Conservation (phyloP, 2,113 vertebrate genomes). For the Oceanites oceanicus region DNA sequence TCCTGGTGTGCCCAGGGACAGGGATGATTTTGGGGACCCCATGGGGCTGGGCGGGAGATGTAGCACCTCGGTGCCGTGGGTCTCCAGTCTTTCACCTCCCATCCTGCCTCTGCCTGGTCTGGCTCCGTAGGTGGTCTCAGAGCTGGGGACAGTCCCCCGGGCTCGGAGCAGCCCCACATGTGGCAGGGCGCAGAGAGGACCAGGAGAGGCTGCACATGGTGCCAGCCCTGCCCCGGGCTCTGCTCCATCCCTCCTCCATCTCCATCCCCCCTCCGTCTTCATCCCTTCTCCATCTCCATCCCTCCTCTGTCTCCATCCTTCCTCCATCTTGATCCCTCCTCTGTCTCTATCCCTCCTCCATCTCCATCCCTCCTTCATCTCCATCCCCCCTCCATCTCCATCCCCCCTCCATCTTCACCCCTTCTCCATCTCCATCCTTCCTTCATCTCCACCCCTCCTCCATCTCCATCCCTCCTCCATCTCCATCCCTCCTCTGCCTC, state of each 20-base stretch:
- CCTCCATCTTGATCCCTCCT: neutral
- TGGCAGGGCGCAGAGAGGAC: neutral
- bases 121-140: accelerated
- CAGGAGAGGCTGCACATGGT: neutral
- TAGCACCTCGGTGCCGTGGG: accelerated
- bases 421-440: neutral
- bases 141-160: neutral
- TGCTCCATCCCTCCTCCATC: neutral
- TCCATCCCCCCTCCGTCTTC: neutral
- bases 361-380: too few relatives aligned
- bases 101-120: neutral
- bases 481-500: neutral
- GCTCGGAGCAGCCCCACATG: accelerated
- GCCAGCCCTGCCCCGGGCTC: accelerated
- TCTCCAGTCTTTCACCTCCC: neutral
- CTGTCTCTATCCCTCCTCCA: neutral
- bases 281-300: neutral
- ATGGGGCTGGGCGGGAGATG: neutral
- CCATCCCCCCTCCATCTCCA: neutral
- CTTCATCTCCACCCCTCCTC: too few relatives aligned
- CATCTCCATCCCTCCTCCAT: neutral
- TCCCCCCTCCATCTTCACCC: neutral
- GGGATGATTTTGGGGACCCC: neutral
- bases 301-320: neutral
- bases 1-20: accelerated